Evolutionary conservation across 1,140 invertebrate species (phyloP).

Genomic region (Diploscapter pachys): DNA sequence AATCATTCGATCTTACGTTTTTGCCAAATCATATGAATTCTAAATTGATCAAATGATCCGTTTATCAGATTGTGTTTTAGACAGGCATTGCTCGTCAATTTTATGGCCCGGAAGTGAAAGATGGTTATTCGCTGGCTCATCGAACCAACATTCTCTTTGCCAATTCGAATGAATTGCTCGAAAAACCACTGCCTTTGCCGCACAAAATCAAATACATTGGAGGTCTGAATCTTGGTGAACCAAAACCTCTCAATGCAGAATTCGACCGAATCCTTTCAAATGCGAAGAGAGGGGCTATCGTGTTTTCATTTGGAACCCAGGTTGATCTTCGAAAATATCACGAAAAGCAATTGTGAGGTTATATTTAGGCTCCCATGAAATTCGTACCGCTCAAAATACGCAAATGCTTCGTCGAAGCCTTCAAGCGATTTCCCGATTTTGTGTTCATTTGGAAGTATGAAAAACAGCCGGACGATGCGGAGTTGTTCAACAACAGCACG

Average conservation of each 20-base stretch:
- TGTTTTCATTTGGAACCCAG: slow-evolving; percentile 32
- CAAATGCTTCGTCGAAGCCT: slow-evolving; percentile 5
- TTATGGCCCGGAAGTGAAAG: slow-evolving; percentile 15
- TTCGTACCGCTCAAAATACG: slow-evolving; percentile 4
- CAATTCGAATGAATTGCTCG: slow-evolving; percentile 29
- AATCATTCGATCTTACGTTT: neutral
- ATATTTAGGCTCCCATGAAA: neutral
- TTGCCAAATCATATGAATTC: neutral
- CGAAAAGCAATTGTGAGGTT: neutral
- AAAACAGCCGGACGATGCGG: slow-evolving; percentile 21
- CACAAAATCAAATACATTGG: slow-evolving; percentile 34
- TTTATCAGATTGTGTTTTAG: too few species aligned
- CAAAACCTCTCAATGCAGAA: slow-evolving; percentile 19
- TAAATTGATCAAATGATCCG: too few species aligned
- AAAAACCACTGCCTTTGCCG: slow-evolving; percentile 21
- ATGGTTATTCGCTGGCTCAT: slow-evolving; percentile 8
- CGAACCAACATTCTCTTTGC: slow-evolving; percentile 14
- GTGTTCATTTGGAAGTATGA: slow-evolving; percentile 28
- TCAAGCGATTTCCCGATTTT: slow-evolving; percentile 24
- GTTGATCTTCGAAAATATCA: neutral
- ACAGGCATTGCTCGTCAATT: neutral
- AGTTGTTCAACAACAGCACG: slow-evolving; percentile 17
- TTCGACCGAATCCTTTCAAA: slow-evolving; percentile 21
- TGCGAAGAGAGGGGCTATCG: slow-evolving; percentile 15
- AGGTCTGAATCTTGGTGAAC: slow-evolving; percentile 21